A percentile compares a stretch with the other conserved stretches of the same genome.
phyloP scores from a whole-genome alignment of 2,113 vertebrate genomes.

The Myocastor coypus region DNA sequence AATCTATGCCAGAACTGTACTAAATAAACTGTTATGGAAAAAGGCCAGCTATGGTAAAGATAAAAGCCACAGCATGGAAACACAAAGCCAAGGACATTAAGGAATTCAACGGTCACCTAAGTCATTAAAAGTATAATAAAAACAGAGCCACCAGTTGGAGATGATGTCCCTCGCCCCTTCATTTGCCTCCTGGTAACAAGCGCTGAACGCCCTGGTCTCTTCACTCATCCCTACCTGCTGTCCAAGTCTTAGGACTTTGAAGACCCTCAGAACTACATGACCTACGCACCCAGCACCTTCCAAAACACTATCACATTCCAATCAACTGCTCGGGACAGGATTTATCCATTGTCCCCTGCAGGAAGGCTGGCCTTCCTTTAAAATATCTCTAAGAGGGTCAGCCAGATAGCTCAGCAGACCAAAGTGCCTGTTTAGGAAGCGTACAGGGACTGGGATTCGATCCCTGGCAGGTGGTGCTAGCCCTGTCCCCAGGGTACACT shows the following conservation, averaged over 20 bases:
- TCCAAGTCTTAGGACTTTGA: neutral
- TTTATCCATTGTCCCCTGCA: conserved; percentile 2
- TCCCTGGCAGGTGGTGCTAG: too few species aligned
- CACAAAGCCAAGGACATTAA: neutral
- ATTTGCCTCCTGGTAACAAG: neutral
- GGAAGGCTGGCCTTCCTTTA: conserved; percentile 47
- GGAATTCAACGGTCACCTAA: conserved; percentile 1
- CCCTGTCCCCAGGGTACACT: too few species aligned
- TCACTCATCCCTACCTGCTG: conserved; percentile 3
- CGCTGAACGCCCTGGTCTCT: neutral
- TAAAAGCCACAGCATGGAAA: neutral
- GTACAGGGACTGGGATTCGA: too few species aligned
- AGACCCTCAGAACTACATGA: neutral
- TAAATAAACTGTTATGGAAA: conserved; percentile 26
- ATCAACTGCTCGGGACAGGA: neutral
- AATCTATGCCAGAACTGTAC: neutral
- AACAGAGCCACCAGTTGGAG: neutral
- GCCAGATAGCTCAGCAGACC: too few species aligned
- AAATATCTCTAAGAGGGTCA: neutral
- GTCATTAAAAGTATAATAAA: conserved; percentile 35
- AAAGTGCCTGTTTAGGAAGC: too few species aligned
- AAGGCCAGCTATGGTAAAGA: conserved; percentile 43
- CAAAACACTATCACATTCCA: conserved; percentile 6
- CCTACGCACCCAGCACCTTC: neutral
- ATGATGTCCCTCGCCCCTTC: neutral